Percentiles rank a stretch among this genome's conserved stretches.
These are phyloP conservation scores for Sarcophaga variegata DNA, from an alignment of 2,888 invertebrate species.

Conservation along the genomic window DNA sequence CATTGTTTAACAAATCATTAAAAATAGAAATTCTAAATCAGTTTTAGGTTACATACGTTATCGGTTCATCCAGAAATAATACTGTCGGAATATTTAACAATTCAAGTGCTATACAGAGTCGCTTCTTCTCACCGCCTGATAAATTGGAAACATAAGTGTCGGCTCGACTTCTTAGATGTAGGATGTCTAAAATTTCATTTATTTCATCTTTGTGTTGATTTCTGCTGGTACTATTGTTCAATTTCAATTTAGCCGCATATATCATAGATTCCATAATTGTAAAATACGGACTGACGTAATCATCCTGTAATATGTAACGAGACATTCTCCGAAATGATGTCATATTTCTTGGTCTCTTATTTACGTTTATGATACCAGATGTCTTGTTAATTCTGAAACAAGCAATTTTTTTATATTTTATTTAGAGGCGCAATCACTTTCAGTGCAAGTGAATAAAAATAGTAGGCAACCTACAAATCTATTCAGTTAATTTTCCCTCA, in stretches of 20 bases:
- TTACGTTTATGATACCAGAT: slow-evolving; percentile 90
- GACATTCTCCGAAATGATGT: slow-evolving; percentile 92
- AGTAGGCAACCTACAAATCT: too few species aligned
- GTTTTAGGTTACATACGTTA: slow-evolving; percentile 86
- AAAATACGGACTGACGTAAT: slow-evolving; percentile 91
- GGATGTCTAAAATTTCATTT: slow-evolving; percentile 90
- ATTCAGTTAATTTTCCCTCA: background rate
- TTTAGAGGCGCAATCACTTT: background rate
- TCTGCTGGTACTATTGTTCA: slow-evolving; percentile 85
- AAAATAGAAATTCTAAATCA: background rate
- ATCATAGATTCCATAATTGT: slow-evolving; percentile 94
- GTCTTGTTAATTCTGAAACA: slow-evolving; percentile 84
- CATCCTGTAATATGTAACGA: slow-evolving; percentile 97
- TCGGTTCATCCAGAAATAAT: slow-evolving; percentile 97
- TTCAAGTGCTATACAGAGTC: slow-evolving; percentile 95
- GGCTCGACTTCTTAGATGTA: slow-evolving; percentile 88
- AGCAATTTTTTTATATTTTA: background rate
- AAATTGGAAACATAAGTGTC: slow-evolving; percentile 88
- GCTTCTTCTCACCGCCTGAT: slow-evolving; percentile 96
- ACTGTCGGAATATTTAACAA: slow-evolving; percentile 96
- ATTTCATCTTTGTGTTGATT: slow-evolving; percentile 88
- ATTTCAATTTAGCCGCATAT: slow-evolving; percentile 94
- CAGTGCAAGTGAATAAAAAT: background rate
- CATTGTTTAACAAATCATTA: slow-evolving; percentile 23
- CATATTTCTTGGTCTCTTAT: slow-evolving; percentile 90